phyloP scores from a whole-genome alignment of 2,888 invertebrate genomes.

The Diadegma fenestrale region DNA sequence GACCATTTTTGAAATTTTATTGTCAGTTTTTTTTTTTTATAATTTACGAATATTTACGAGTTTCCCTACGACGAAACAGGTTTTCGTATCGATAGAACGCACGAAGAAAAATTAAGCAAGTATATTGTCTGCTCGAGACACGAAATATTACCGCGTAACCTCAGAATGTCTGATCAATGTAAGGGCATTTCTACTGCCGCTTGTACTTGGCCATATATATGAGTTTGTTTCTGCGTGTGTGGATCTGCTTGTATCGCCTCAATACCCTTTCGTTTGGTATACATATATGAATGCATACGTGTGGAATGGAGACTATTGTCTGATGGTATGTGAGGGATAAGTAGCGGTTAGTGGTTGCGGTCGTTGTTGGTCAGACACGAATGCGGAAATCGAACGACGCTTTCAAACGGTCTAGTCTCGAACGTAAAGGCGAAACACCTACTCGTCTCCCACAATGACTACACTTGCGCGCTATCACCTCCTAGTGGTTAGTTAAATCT shows the following conservation, averaged over 20 bases:
- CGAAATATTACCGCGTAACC: not conserved
- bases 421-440: constrained; percentile 61
- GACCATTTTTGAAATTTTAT: too few species aligned
- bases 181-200: constrained; percentile 47
- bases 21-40: too few species aligned
- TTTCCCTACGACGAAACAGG: not conserved
- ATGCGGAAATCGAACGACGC: constrained; percentile 58
- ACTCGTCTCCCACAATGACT: constrained; percentile 29
- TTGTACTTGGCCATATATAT: not conserved
- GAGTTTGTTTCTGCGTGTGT: not conserved
- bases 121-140: not conserved
- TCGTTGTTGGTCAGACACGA: constrained; percentile 70
- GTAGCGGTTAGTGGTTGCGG: constrained; percentile 72
- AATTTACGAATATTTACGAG: not conserved
- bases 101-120: not conserved
- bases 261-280: constrained; percentile 1
- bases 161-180: constrained; percentile 49
- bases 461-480: constrained; percentile 18
- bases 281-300: constrained; percentile 7
- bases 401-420: constrained; percentile 52
- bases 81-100: not conserved
- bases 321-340: constrained; percentile 49
- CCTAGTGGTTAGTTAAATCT: constrained; percentile 51
- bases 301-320: constrained; percentile 5
- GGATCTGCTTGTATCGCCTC: not conserved